Evolutionary conservation across 2,888 invertebrate genomes (phyloP).

Genomic region (Heteropelma amictum): DNA sequence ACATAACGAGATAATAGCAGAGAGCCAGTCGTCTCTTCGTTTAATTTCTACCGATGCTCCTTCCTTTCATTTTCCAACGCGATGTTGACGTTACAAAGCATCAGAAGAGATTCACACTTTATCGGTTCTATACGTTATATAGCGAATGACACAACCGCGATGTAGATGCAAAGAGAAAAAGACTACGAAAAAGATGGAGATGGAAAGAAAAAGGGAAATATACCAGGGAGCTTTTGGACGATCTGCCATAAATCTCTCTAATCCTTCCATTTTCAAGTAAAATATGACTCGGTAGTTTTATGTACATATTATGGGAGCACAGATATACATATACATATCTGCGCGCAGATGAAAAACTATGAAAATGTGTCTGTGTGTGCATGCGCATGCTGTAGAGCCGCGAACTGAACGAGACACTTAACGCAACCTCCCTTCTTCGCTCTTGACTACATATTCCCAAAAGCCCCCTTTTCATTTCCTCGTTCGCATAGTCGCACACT

Average conservation of each 20-base stretch:
- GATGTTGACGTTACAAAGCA: neutral
- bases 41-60: neutral
- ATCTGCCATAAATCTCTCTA: slow-evolving; percentile 66
- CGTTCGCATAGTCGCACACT: neutral
- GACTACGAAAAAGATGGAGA: slow-evolving; percentile 14
- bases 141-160: slow-evolving; percentile 23
- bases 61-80: slow-evolving; percentile 4
- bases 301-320: too few relatives aligned
- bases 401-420: slow-evolving; percentile 51
- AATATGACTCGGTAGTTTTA: slow-evolving; percentile 59
- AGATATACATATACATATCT: slow-evolving; percentile 17
- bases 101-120: slow-evolving; percentile 19
- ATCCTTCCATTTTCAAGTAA: slow-evolving; percentile 66
- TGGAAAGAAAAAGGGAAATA: slow-evolving; percentile 19
- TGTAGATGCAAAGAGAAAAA: slow-evolving; percentile 41
- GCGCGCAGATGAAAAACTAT: slow-evolving; percentile 2
- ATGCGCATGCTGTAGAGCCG: slow-evolving; percentile 30
- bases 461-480: slow-evolving; percentile 25
- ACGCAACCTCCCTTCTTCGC: slow-evolving; percentile 52
- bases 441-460: slow-evolving; percentile 24
- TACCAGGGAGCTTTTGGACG: slow-evolving; percentile 52
- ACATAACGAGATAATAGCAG: slow-evolving; percentile 52
- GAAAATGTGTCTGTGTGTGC: slow-evolving; percentile 4
- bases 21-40: neutral
- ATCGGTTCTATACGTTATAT: neutral